Evolutionary conservation across 2,797 vertebrate genomes (phyloP), one percentile per base, ranked within the genome.

Genomic region (Lithobates pipiens): DNA sequence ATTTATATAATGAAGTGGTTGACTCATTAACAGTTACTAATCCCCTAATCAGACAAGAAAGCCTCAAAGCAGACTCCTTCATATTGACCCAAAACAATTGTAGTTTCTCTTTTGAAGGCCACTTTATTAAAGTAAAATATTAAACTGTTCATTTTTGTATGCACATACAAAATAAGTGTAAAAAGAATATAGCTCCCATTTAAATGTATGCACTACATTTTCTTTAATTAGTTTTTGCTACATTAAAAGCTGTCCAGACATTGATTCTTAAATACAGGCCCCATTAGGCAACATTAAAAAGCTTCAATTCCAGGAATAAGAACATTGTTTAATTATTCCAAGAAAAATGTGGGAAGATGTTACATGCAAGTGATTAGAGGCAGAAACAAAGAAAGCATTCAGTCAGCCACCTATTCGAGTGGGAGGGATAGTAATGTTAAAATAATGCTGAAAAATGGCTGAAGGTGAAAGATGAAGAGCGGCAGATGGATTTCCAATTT

Each of bases 401-500:
- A 46, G 44, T 29, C 72, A 10, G 72, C 50, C 72, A 32, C 32
- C 54, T 21, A 44, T n/a, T 46, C 23, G 25, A 81, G 16, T 42
- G 27, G 9, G 18, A 63, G 23, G 68, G 32, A 44, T 63, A 44
- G 75, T 67, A 74, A 80, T 68, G 36, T 11, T 32, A 10, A 75
- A 25, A 54, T 13, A 69, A 76, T 54, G 46, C 13, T 83, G 44
- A 73, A 83, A 76, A 84, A 83, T 44, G 61, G 80, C 1, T 68
- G 39, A 50, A 46, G 39, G 7, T 46, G 42, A 70, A 57, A 54
- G 78, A 71, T 39, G 61, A 57, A 57, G 63, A 72, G 79, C 13
- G 71, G 80, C 67, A 63, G 50, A 72, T 73, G 32, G 65, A 67
- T 67, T 29, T 67, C 25, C 65, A 67, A 67, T 76, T 32, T 67